Evolutionary conservation across 2,888 invertebrate genomes (phyloP), one percentile per base, ranked within the genome.

Genomic region (Miltochrista miniata): DNA sequence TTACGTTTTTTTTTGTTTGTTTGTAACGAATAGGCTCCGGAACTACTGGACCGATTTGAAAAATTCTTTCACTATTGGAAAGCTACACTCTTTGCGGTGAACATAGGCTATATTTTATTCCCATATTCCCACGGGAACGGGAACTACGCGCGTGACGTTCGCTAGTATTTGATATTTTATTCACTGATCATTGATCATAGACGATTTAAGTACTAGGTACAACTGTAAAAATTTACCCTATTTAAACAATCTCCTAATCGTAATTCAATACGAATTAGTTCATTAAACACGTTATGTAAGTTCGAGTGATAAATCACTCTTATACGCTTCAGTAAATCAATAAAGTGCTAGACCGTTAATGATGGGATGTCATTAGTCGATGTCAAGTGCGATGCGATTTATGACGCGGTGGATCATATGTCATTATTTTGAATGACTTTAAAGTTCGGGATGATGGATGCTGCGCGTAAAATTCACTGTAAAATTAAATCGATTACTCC

Each of bases 281-380:
- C 39, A 34, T 45, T 61, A 49, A 64, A 46, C 54, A 39, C 44
- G 40, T 54, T 50, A 37, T 37, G 15, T 24, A 37, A 39, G 15
- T 24, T 2, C 18, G 18, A 5, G 5, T 53, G 48, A 51, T 49
- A 41, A 47, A 51, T 51, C 44, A 54, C 47, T 45, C 33, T 15
- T 29, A 13, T 30, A 15, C 37, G 24, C 31, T 24, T 58, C 46
- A 53, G 51, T 61, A 41, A 58, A 64, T 61, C 52, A 48, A 56
- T 59, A 56, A 51, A 54, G 46, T 44, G 47, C 56, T 54, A 54
- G 42, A 43, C 13, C 51, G 45, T 38, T 38, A 52, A 40, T 50
- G 12, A 15, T 37, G 12, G 9, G 37, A 31, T 33, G 31, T 34
- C 48, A 48, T 43, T 56, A 61, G 46, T 58, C 29, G 48, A 31